A percentile compares a stretch with the other conserved stretches of the same genome.
phyloP scores from a whole-genome alignment of 2,888 invertebrate species.

The Parelbella ahira region DNA sequence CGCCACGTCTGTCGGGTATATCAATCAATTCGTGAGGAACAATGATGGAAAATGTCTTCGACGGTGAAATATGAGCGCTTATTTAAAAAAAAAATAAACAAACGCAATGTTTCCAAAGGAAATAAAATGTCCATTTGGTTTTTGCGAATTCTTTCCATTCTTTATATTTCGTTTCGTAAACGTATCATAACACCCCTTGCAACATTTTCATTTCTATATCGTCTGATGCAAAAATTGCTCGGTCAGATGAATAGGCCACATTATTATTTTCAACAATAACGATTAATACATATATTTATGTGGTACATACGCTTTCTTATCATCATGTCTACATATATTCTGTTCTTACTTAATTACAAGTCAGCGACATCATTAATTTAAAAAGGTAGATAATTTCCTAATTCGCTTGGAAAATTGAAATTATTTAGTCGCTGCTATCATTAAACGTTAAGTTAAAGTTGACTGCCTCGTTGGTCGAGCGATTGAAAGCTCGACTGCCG shows the following conservation, averaged over 20 bases:
- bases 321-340: too few species aligned
- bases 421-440: too few species aligned
- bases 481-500: too few species aligned
- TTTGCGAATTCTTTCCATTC: conserved; percentile 1
- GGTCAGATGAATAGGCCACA: neutral
- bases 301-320: too few species aligned
- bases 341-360: too few species aligned
- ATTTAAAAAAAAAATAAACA: conserved; percentile 4
- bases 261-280: too few species aligned
- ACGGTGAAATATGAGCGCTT: conserved; percentile 1
- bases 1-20: conserved; percentile 7
- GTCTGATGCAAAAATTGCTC: conserved; percentile 3
- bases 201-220: neutral
- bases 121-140: conserved; percentile 11
- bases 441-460: too few species aligned
- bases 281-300: too few species aligned
- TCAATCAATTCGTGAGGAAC: conserved; percentile 11
- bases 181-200: conserved; percentile 4
- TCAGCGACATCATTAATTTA: too few species aligned
- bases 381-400: too few species aligned
- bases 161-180: conserved; percentile 4
- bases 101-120: conserved; percentile 7
- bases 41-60: conserved; percentile 1
- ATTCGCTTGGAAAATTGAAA: too few species aligned
- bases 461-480: too few species aligned